Evolutionary conservation across 2,797 vertebrate species (phyloP).

Genomic region (Poeciliopsis gracilis): DNA sequence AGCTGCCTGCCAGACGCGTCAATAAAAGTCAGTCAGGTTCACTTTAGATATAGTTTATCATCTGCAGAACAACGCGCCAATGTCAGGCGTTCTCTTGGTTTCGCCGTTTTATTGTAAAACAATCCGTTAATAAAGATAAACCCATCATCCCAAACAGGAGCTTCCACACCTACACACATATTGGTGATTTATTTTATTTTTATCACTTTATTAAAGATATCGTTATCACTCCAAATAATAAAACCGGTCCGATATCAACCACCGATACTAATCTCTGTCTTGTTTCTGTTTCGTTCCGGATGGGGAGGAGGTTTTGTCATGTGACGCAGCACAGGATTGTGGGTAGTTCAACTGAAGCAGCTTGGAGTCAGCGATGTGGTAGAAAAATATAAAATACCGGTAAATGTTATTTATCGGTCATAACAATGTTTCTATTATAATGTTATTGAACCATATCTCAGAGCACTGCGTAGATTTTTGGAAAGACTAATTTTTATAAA

Average conservation of each 20-base stretch:
- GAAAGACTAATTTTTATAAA: neutral
- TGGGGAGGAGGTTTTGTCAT: no score
- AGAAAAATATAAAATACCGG: no score
- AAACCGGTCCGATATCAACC: no score
- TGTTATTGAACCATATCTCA: neutral
- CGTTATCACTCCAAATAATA: no score
- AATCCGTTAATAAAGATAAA: neutral
- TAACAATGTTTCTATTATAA: no score
- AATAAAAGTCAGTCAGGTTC: neutral
- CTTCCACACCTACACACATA: neutral
- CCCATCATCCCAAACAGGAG: neutral
- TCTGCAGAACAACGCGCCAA: neutral
- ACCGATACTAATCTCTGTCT: no score
- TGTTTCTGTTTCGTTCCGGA: no score
- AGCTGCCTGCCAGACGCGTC: neutral
- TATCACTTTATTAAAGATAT: no score
- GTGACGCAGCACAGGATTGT: no score
- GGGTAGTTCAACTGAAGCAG: no score
- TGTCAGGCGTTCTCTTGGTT: neutral
- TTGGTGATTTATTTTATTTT: neutral
- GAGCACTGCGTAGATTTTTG: neutral
- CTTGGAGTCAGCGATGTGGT: no score
- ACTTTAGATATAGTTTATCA: neutral
- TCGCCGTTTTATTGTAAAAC: neutral
- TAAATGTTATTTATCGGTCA: no score